Evolutionary conservation across 2,113 vertebrate species (phyloP), one percentile per base, ranked within the genome.

Genomic region (Podilymbus podiceps): DNA sequence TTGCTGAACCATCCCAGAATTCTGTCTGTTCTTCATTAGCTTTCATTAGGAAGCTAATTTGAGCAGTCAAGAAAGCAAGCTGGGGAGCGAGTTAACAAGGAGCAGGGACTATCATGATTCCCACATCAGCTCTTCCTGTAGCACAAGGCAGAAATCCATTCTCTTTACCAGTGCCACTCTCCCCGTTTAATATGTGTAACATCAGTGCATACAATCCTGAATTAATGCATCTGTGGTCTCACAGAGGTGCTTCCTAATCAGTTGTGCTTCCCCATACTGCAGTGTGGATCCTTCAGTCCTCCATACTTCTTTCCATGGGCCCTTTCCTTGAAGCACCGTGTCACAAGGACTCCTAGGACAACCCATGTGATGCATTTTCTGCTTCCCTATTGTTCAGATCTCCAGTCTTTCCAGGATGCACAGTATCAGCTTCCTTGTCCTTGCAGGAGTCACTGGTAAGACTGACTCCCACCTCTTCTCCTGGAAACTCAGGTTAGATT

Each of bases 161-260:
- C n/a, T 71, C 23, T 75, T 72, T 40, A 85, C 15, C 1, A 4
- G 11, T 46, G 49, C 27, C 3, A 1, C 22, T 66, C 31, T 82
- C 38, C 18, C 6, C 17, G 4, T 47, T 93, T 85, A 55, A 89
- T 40, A 27, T 73, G 27, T 8, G 27, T 52, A 84, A 77, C 13
- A 33, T 38, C 8, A 25, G 6, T 28, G 18, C 0, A 0, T 35
- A 58, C 8, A 40, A 6, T 58, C 19, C 28, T 15, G 84, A 86
- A 47, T 42, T 67, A 55, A 75, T 8, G 9, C 1, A 0, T 25
- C 8, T 73, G 12, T 44, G 64, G 53, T 53, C 22, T 79, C 47
- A 68, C 2, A 68, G 40, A 68, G 13, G 19, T 49, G 9, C 42
- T 56, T 85, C 50, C 63, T 60, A 5, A 59, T 76, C 12, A 60